These are phyloP conservation scores for Melanotus villosus DNA, from an alignment of 2,888 invertebrate genomes.

Conservation along the genomic window DNA sequence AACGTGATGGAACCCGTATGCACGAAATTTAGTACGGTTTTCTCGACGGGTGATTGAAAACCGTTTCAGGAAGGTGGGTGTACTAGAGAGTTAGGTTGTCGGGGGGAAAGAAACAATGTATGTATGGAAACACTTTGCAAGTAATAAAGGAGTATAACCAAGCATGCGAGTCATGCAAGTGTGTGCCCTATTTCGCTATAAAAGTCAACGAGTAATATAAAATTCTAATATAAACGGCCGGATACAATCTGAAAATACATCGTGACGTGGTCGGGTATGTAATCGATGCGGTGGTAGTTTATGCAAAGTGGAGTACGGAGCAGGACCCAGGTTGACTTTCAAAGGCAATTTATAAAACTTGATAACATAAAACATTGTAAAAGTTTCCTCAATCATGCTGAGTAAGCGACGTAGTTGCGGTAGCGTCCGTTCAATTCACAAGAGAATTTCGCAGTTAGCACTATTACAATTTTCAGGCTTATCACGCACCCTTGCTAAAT, in stretches of 20 bases:
- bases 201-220: conserved; percentile 67
- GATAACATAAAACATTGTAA: conserved; percentile 65
- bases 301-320: conserved; percentile 63
- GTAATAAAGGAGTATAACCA: conserved; percentile 59
- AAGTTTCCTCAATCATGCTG: conserved; percentile 61
- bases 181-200: conserved; percentile 65
- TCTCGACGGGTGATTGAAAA: not conserved
- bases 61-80: not conserved
- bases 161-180: conserved; percentile 62
- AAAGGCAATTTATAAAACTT: conserved; percentile 66
- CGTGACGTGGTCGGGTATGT: conserved; percentile 62
- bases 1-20: not conserved
- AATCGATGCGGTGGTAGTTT: conserved; percentile 66
- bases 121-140: conserved; percentile 51
- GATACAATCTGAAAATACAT: conserved; percentile 68
- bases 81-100: not conserved
- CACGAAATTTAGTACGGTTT: not conserved
- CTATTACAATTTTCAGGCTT: conserved; percentile 28
- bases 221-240: conserved; percentile 67
- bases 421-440: conserved; percentile 32
- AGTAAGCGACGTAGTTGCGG: conserved; percentile 42
- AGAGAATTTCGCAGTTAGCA: conserved; percentile 30
- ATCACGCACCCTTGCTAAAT: conserved; percentile 17
- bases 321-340: conserved; percentile 65
- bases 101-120: conserved; percentile 35